Evolutionary conservation across 2,797 vertebrate species (phyloP), one percentile per base, ranked within the genome.

Genomic region (Sciurus vulgaris): DNA sequence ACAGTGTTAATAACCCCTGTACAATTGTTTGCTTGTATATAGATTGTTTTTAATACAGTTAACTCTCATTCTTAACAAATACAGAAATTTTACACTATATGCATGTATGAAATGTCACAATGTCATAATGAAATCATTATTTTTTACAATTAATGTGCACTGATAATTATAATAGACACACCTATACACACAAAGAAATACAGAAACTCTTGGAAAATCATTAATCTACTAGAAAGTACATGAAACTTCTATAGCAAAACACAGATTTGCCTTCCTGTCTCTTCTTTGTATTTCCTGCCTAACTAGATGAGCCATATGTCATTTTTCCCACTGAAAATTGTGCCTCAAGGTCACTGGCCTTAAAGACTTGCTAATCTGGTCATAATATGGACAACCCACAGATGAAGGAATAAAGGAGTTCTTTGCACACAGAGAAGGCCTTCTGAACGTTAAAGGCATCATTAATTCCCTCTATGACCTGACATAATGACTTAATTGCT

Each of bases 401-500:
- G 74, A 61, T 82, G 47, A n/a, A 81, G 35, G n/a, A 82, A 41
- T 82, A 61, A 86, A 96, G 86, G 54, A 65, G 8, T 86, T 59
- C 79, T 92, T 72, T 51, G 33, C 26, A 47, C 73, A 12, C 28
- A 65, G 65, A 95, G 83, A 89, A 90, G 30, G 41, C 33, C 77
- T 70, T 94, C 38, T 74, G 83, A 77, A 95, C 88, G 76, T 92
- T 95, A 95, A 93, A 85, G 65, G 72, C 38, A 33, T 59, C 61
- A 63, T 91, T 86, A 93, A 94, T 88, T 95, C 38, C 56, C 51
- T 94, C 54, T 72, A 1, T 94, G 91, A 87, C 93, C 83, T 84
- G 95, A 93, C 38, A 77, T 33, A 70, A 92, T 95, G 65, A 82
- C 26, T 96, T 96, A 96, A 94, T 91, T 94, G 86, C 93, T 95